Evolutionary conservation across 2,888 invertebrate genomes (phyloP).

Genomic region (Nephrotoma guestfalica): DNA sequence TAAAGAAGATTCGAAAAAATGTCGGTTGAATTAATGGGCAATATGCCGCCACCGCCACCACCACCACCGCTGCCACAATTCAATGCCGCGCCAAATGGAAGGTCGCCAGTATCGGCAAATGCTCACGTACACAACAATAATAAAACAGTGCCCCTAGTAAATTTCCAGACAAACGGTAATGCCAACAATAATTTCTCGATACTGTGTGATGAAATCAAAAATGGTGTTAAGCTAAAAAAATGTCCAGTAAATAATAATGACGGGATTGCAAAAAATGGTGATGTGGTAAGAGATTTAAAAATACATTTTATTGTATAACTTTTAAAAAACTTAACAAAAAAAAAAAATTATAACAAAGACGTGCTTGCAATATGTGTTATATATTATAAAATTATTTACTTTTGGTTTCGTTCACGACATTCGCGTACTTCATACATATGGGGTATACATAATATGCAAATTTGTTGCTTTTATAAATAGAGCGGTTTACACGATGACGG

Average conservation of each 20-base stretch:
- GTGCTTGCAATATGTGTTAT: background rate
- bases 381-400: background rate
- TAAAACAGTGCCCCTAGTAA: background rate
- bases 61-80: background rate
- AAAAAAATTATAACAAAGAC: background rate
- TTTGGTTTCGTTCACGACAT: background rate
- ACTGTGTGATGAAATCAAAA: conserved; percentile 2
- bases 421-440: background rate
- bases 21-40: background rate
- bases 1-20: background rate
- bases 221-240: background rate
- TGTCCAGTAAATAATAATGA: background rate
- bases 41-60: background rate
- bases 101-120: background rate
- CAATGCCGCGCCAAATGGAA: background rate
- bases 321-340: background rate
- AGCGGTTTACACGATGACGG: background rate
- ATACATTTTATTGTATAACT: background rate
- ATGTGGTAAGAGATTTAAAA: background rate
- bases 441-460: too few species aligned
- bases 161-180: background rate
- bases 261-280: background rate
- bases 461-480: background rate
- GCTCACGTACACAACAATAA: background rate
- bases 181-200: background rate